phyloP scores from a whole-genome alignment of 1,140 invertebrate genomes.

The Bombus impatiens region DNA sequence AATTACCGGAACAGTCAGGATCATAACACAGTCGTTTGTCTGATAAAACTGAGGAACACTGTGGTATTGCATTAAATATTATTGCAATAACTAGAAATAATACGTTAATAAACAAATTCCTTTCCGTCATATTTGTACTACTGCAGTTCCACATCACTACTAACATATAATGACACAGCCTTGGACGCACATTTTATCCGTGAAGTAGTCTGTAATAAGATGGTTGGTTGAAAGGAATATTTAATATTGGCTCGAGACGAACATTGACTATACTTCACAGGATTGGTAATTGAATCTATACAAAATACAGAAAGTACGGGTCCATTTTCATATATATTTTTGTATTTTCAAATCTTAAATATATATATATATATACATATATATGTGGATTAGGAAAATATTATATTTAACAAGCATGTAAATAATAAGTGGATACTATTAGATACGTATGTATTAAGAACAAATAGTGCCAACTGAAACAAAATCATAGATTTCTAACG shows the following conservation, averaged over 20 bases:
- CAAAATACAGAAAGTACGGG: background rate
- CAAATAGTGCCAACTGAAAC: background rate
- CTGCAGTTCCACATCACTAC: slow-evolving; percentile 79
- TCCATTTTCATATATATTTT: background rate
- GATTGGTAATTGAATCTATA: background rate
- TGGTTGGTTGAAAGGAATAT: background rate
- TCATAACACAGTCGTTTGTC: slow-evolving; percentile 85
- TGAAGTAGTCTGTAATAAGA: slow-evolving; percentile 37
- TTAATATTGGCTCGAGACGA: background rate
- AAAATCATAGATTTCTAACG: background rate
- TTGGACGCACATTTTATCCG: slow-evolving; percentile 52
- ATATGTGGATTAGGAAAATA: background rate
- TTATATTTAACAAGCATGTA: background rate
- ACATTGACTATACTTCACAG: background rate
- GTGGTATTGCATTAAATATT: slow-evolving; percentile 76
- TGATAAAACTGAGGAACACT: slow-evolving; percentile 81
- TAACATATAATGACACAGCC: slow-evolving; percentile 53
- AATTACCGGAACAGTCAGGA: slow-evolving; percentile 85
- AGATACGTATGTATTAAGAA: background rate
- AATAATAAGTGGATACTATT: background rate
- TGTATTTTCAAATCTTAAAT: background rate
- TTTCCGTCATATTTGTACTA: slow-evolving; percentile 82
- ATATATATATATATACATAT: background rate
- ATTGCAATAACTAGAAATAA: slow-evolving; percentile 70
- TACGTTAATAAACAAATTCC: slow-evolving; percentile 76